A percentile compares a stretch with the other conserved stretches of the same genome.
These are phyloP conservation scores for Porites lobata DNA, from an alignment of 92 coral and sea anemone genomes.

Conservation along the genomic window DNA sequence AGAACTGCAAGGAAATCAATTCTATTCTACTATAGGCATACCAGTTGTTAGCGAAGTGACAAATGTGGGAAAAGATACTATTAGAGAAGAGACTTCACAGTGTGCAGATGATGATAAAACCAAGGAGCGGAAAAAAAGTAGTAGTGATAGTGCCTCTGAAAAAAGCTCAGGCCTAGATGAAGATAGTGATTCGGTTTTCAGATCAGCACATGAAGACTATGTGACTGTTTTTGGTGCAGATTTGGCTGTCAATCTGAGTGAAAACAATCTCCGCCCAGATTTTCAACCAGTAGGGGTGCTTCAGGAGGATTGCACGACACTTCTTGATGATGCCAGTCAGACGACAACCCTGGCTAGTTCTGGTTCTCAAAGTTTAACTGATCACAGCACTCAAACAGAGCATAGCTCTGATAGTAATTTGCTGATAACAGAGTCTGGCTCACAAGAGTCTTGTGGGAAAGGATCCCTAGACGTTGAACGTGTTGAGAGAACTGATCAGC, in stretches of 20 bases:
- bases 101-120: slow-evolving; percentile 27
- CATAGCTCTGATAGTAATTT: slow-evolving; percentile 57
- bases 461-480: neutral
- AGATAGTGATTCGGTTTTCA: slow-evolving; percentile 85
- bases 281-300: slow-evolving; percentile 46
- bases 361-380: slow-evolving; percentile 69
- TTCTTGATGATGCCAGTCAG: slow-evolving; percentile 79
- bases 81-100: neutral
- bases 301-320: slow-evolving; percentile 31
- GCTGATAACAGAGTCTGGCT: slow-evolving; percentile 21
- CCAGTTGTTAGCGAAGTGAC: slow-evolving; percentile 26
- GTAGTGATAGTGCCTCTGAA: slow-evolving; percentile 82
- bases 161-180: slow-evolving; percentile 68
- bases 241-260: slow-evolving; percentile 39
- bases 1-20: slow-evolving; percentile 34
- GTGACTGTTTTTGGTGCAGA: slow-evolving; percentile 86
- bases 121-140: slow-evolving; percentile 58
- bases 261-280: slow-evolving; percentile 28
- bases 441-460: neutral
- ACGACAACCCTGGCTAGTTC: slow-evolving; percentile 82
- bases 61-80: slow-evolving; percentile 35
- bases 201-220: slow-evolving; percentile 92
- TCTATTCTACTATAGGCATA: slow-evolving; percentile 23
- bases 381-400: slow-evolving; percentile 80
- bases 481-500: slow-evolving; percentile 4